These are phyloP conservation scores for Oreochromis niloticus DNA, from an alignment of 2,113 vertebrate species.

Conservation along the genomic window DNA sequence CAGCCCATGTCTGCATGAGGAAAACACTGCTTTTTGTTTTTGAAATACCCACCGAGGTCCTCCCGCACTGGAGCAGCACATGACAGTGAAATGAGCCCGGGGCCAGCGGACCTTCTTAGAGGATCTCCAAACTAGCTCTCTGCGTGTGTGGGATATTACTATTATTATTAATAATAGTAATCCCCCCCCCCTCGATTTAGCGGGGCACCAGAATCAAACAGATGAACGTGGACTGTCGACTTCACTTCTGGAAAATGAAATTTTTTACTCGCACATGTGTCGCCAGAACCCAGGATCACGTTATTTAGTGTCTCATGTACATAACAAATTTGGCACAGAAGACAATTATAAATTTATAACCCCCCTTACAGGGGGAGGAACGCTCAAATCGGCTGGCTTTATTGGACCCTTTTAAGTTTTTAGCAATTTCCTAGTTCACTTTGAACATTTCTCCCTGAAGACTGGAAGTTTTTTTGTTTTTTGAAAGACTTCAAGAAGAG, in stretches of 20 bases:
- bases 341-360: constrained; percentile 27
- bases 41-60: neutral
- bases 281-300: constrained; percentile 61
- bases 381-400: neutral
- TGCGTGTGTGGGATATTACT: constrained; percentile 9
- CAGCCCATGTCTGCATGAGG: neutral
- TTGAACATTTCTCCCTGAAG: neutral
- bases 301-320: constrained; percentile 58
- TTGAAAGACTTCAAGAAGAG: constrained; percentile 17
- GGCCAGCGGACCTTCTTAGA: constrained; percentile 17
- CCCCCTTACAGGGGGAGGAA: constrained; percentile 23
- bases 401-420: constrained; percentile 7
- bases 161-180: neutral
- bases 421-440: neutral
- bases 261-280: constrained; percentile 54
- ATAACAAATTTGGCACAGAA: constrained; percentile 15
- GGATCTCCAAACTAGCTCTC: constrained; percentile 33
- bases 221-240: constrained; percentile 62
- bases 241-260: constrained; percentile 67
- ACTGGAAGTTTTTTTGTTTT: neutral
- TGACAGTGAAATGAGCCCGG: constrained; percentile 35
- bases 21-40: neutral
- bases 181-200: neutral
- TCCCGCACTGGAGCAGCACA: neutral
- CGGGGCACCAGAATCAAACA: constrained; percentile 10